Conservation (phyloP, 2,888 invertebrate genomes). For the Diarsia rubi region DNA sequence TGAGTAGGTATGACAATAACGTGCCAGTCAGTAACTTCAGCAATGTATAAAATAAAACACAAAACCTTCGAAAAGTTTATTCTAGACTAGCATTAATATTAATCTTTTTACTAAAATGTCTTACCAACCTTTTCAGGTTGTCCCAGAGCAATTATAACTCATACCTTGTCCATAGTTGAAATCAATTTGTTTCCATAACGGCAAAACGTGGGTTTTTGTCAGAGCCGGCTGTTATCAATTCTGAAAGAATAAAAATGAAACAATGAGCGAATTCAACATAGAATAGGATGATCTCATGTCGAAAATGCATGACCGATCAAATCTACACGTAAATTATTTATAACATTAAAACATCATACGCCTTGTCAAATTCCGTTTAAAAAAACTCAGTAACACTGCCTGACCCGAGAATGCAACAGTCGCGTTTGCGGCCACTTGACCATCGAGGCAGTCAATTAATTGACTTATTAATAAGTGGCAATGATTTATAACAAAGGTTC, state of each 20-base stretch:
- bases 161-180: not conserved
- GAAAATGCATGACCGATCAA: not conserved
- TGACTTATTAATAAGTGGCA: too few relatives aligned
- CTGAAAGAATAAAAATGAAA: constrained; percentile 33
- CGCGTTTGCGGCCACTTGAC: too few relatives aligned
- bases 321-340: not conserved
- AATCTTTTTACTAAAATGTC: not conserved
- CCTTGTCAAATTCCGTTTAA: too few relatives aligned
- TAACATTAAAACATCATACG: too few relatives aligned
- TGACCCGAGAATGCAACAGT: too few relatives aligned
- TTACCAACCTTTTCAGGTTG: constrained; percentile 2
- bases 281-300: not conserved
- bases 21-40: not conserved
- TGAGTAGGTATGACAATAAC: not conserved
- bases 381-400: too few relatives aligned
- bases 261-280: not conserved
- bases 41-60: constrained; percentile 50
- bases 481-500: too few relatives aligned
- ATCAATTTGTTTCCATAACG: constrained; percentile 1
- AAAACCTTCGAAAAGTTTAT: constrained; percentile 41
- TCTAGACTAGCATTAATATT: not conserved
- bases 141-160: not conserved
- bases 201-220: not conserved
- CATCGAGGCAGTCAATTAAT: too few relatives aligned
- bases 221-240: not conserved